Evolutionary conservation across 2,113 vertebrate genomes (phyloP).

Genomic region (Bufo gargarizans): DNA sequence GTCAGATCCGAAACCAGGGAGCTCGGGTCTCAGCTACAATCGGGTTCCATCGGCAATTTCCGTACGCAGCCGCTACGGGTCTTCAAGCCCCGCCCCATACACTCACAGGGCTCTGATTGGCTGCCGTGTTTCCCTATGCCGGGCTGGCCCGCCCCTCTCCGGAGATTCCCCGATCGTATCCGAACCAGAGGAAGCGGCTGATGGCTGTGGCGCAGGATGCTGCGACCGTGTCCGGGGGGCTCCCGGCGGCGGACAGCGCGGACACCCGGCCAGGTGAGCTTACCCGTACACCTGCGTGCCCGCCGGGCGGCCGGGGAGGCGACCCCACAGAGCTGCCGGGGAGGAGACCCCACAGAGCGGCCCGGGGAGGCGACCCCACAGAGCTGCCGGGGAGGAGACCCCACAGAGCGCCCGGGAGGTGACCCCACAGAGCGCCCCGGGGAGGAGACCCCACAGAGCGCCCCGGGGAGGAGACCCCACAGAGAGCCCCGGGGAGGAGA

Average conservation of each 20-base stretch:
- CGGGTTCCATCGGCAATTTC: slow-evolving; percentile 37
- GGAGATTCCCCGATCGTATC: slow-evolving; percentile 11
- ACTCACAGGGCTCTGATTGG: background rate
- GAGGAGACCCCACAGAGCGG: no score
- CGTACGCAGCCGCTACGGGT: background rate
- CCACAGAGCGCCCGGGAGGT: no score
- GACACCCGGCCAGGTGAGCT: background rate
- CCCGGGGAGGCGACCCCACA: no score
- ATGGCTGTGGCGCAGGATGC: slow-evolving; percentile 51
- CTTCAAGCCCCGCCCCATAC: background rate
- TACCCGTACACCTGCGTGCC: no score
- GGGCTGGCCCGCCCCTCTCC: background rate
- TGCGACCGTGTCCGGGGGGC: slow-evolving; percentile 48
- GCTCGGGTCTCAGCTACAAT: background rate
- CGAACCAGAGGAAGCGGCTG: background rate
- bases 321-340: no score
- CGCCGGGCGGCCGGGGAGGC: no score
- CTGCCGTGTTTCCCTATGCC: background rate
- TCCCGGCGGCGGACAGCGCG: background rate
- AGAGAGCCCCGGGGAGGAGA: no score
- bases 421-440: no score
- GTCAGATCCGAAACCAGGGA: background rate
- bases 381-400: no score
- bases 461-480: no score
- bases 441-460: no score